Percentiles rank a stretch among this genome's conserved stretches.
Conservation (phyloP, 2,797 vertebrate genomes). For the Pterois miles region DNA sequence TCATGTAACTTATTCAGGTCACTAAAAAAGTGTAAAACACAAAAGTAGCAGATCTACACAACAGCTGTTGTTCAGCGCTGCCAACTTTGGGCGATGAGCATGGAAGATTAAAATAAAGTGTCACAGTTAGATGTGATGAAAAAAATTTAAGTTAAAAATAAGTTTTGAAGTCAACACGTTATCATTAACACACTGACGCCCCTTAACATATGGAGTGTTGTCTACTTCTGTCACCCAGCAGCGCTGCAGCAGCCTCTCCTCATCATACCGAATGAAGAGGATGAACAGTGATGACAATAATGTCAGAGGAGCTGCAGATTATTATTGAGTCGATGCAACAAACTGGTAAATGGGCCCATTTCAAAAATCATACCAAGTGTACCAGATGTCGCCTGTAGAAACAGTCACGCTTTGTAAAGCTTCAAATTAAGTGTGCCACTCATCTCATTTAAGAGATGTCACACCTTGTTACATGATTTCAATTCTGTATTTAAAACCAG, state of each 20-base stretch:
- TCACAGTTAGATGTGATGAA: background rate
- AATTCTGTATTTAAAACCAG: background rate
- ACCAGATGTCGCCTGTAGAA: conserved; percentile 35
- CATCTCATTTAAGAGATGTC: background rate
- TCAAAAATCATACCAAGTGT: conserved; percentile 15
- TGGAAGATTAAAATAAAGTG: background rate
- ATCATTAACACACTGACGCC: conserved; percentile 1
- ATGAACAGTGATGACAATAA: conserved; percentile 30
- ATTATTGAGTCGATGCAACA: conserved; percentile 12
- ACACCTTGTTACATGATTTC: background rate
- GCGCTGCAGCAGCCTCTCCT: background rate
- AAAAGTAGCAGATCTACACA: background rate
- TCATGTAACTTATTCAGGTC: background rate
- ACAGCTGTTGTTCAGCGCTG: conserved; percentile 13
- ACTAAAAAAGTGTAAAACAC: background rate
- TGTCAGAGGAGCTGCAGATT: conserved; percentile 3
- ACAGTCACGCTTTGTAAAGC: background rate
- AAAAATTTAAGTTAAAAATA: conserved; percentile 8
- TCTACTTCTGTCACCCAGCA: conserved; percentile 12
- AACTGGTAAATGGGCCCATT: conserved; percentile 32
- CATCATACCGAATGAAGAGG: conserved; percentile 21
- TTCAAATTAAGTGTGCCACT: background rate
- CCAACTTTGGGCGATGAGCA: background rate
- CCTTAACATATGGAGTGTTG: background rate
- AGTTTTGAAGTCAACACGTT: conserved; percentile 8